phyloP scores from a whole-genome alignment of 2,797 vertebrate genomes.

The Pseudochirops corinnae region DNA sequence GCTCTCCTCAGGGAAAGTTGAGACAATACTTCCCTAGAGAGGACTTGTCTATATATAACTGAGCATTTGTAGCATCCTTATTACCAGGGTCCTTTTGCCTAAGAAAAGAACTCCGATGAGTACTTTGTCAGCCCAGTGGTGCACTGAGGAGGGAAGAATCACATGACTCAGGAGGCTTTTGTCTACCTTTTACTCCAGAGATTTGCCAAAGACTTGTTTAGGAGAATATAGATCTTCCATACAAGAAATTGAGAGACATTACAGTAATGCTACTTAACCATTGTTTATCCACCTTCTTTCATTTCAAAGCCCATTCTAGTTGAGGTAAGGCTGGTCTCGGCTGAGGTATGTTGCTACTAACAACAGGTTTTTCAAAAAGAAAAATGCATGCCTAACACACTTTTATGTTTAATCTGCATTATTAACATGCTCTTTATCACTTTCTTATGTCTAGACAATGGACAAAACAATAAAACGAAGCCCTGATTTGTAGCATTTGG shows the following conservation, averaged over 20 bases:
- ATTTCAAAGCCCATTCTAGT: neutral
- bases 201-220: neutral
- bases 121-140: neutral
- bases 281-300: neutral
- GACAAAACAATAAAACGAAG: neutral
- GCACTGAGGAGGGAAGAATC: neutral
- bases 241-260: neutral
- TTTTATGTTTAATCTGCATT: neutral
- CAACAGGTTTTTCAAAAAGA: neutral
- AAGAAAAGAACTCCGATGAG: constrained; percentile 6
- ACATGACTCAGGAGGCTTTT: neutral
- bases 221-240: neutral
- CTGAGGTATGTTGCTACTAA: neutral
- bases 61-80: neutral
- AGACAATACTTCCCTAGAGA: constrained; percentile 6
- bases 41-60: neutral
- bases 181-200: neutral
- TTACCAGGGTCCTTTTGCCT: neutral
- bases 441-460: neutral
- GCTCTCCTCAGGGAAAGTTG: neutral
- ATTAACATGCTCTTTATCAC: neutral
- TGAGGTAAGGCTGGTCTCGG: neutral
- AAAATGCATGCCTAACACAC: neutral
- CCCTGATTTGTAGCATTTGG: neutral
- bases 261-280: neutral